A percentile compares a stretch with the other conserved stretches of the same genome.
Conservation (phyloP, 1,140 invertebrate species). For the Hestina assimilis region DNA sequence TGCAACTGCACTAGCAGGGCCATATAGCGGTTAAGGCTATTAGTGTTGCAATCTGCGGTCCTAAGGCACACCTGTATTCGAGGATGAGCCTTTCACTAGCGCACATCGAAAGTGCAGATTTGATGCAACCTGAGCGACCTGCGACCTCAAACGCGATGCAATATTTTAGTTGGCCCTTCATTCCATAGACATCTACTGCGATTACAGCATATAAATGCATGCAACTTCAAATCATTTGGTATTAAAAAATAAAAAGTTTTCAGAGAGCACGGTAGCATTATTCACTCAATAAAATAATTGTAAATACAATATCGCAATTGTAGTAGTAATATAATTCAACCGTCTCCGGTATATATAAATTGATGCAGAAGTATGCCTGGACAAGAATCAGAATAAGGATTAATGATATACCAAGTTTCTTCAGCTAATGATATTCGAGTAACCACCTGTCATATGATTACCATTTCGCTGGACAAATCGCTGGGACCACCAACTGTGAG, state of each 20-base stretch:
- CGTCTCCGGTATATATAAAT: conserved; percentile 38
- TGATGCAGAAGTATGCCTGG: conserved; percentile 42
- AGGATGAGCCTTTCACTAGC: conserved; percentile 68
- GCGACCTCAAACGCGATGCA: conserved; percentile 34
- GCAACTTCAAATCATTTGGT: background rate
- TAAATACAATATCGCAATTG: background rate
- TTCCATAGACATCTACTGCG: conserved; percentile 13
- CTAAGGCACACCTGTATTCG: conserved; percentile 48
- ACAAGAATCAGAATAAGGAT: conserved; percentile 43
- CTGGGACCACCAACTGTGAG: conserved; percentile 58
- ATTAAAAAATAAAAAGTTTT: background rate
- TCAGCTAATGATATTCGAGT: conserved; percentile 60
- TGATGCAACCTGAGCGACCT: conserved; percentile 58
- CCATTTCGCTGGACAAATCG: conserved; percentile 62
- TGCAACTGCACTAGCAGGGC: conserved; percentile 35
- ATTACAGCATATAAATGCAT: conserved; percentile 7
- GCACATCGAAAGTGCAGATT: conserved; percentile 62
- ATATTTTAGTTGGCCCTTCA: conserved; percentile 20
- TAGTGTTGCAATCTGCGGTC: conserved; percentile 29
- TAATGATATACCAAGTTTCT: conserved; percentile 45
- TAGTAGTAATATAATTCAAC: conserved; percentile 39
- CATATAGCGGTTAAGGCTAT: conserved; percentile 39
- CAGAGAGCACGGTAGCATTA: background rate
- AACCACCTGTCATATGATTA: conserved; percentile 59
- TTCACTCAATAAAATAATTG: background rate